A percentile compares a stretch with the other conserved stretches of the same genome.
These are phyloP conservation scores for Seriola rivoliana DNA, from an alignment of 2,113 vertebrate genomes.

Conservation along the genomic window DNA sequence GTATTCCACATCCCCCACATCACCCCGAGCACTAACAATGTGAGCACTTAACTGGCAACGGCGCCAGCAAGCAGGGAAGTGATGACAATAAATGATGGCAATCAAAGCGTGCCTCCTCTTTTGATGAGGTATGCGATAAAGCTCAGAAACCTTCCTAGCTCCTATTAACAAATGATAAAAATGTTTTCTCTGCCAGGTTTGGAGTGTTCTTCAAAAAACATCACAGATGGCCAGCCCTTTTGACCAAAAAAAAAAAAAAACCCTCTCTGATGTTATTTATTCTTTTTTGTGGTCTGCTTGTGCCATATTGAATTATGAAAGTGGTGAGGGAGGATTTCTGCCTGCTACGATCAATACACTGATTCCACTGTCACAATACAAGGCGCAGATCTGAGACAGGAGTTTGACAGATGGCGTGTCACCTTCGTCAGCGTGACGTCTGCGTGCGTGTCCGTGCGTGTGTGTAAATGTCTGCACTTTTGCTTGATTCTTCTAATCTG, in stretches of 20 bases:
- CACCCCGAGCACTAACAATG: constrained; percentile 54
- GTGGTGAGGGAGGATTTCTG: constrained; percentile 64
- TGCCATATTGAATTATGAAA: constrained; percentile 78
- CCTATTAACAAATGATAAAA: constrained; percentile 64
- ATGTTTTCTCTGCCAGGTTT: constrained; percentile 50
- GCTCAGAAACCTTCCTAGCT: constrained; percentile 48
- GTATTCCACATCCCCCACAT: constrained; percentile 27
- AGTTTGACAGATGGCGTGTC: constrained; percentile 78
- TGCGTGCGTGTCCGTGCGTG: background rate
- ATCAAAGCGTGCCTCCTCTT: constrained; percentile 53
- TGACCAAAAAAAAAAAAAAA: constrained; percentile 32
- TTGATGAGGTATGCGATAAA: constrained; percentile 53
- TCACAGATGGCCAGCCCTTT: constrained; percentile 65
- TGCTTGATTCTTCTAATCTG: constrained; percentile 58
- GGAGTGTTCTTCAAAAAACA: constrained; percentile 52
- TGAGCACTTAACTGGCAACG: constrained; percentile 52
- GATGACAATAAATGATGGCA: constrained; percentile 71
- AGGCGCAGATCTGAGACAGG: constrained; percentile 63
- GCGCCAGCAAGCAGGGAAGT: constrained; percentile 42
- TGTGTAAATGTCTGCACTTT: constrained; percentile 29
- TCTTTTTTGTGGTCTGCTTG: constrained; percentile 60
- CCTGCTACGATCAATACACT: constrained; percentile 71
- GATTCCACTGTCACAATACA: constrained; percentile 73
- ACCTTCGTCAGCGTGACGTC: constrained; percentile 74
- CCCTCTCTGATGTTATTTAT: constrained; percentile 69